These are phyloP conservation scores for Macrotus californicus DNA, from an alignment of 2,113 vertebrate genomes.

Conservation along the genomic window DNA sequence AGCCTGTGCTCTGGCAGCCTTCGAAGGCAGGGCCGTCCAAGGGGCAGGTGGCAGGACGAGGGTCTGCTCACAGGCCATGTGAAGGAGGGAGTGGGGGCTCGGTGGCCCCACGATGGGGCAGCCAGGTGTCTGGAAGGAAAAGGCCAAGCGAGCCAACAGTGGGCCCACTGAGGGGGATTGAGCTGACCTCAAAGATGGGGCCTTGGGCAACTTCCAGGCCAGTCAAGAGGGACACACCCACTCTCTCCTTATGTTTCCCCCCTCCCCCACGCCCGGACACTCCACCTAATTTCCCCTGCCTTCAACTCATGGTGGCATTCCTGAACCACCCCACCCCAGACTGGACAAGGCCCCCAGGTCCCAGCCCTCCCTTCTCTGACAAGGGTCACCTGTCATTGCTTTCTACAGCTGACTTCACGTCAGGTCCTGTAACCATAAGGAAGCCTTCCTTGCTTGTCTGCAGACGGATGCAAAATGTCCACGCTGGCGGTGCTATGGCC, in stretches of 20 bases:
- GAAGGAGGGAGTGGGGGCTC: not conserved
- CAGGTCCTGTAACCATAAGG: not conserved
- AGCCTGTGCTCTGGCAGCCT: slow-evolving; percentile 30
- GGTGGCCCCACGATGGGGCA: not conserved
- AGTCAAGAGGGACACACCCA: not conserved
- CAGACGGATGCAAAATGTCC: not conserved
- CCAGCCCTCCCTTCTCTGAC: not conserved
- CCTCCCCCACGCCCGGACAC: not conserved
- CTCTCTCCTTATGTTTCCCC: not conserved
- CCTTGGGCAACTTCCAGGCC: not conserved
- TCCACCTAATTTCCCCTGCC: not conserved
- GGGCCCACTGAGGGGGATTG: not conserved
- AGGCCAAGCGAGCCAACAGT: not conserved
- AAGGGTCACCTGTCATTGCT: not conserved
- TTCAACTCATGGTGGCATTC: not conserved
- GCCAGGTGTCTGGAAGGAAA: not conserved
- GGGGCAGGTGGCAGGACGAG: slow-evolving; percentile 35
- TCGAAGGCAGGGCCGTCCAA: not conserved
- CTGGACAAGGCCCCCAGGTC: not conserved
- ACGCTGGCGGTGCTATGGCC: not conserved
- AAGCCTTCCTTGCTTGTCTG: not conserved
- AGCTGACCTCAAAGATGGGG: not conserved
- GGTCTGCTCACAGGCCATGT: not conserved
- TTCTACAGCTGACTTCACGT: not conserved
- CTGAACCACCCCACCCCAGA: not conserved